Evolutionary conservation across 1,140 invertebrate species (phyloP).

Genomic region (Hesperophylax magnus): DNA sequence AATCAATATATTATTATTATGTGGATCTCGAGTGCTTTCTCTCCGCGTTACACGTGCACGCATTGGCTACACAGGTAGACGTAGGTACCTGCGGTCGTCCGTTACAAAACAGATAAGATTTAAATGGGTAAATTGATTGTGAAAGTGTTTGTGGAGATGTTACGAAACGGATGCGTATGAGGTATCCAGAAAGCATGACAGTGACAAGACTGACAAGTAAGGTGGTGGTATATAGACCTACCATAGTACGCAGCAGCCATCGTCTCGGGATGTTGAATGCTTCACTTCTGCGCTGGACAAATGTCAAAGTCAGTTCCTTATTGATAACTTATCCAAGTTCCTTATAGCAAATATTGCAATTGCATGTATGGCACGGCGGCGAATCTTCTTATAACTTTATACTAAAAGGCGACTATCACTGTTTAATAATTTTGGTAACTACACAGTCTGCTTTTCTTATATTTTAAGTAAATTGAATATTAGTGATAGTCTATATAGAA

Average conservation of each 20-base stretch:
- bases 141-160: not conserved
- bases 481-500: not conserved
- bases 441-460: constrained; percentile 29
- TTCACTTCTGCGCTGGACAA: not conserved
- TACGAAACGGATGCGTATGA: not conserved
- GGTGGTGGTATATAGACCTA: not conserved
- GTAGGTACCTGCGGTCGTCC: not conserved
- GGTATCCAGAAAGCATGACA: not conserved
- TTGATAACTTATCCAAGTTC: not conserved
- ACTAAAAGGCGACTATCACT: constrained; percentile 39
- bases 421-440: constrained; percentile 37
- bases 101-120: constrained; percentile 15
- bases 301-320: not conserved
- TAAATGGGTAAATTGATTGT: not conserved
- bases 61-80: too few relatives aligned
- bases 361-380: constrained; percentile 16
- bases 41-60: too few relatives aligned
- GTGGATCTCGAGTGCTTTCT: too few relatives aligned
- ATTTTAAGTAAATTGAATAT: constrained; percentile 21
- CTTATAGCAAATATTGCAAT: not conserved
- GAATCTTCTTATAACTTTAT: constrained; percentile 19
- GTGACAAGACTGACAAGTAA: not conserved
- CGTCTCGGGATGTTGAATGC: not conserved
- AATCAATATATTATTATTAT: too few relatives aligned
- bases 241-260: constrained; percentile 23